phyloP scores from a whole-genome alignment of 1,140 invertebrate species.

The Caenorhabditis brenneri region DNA sequence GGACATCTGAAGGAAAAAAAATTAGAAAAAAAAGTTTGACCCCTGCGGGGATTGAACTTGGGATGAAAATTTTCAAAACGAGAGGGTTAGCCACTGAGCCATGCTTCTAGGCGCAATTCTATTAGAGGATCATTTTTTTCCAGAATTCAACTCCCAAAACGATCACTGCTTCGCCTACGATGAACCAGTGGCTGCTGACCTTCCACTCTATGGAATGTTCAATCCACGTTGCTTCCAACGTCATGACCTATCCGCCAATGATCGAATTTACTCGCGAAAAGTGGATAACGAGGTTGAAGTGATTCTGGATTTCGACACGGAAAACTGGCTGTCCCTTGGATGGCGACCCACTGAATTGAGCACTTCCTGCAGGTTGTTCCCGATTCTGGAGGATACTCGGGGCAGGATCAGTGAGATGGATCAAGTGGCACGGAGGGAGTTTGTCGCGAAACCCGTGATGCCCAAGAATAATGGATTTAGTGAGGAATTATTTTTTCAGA shows the following conservation, averaged over 20 bases:
- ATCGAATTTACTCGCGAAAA: constrained; percentile 54
- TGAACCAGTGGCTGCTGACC: constrained; percentile 45
- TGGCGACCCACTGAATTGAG: constrained; percentile 65
- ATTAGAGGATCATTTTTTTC: constrained; percentile 24
- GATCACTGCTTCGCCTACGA: constrained; percentile 57
- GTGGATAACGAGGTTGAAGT: constrained; percentile 67
- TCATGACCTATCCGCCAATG: constrained; percentile 47
- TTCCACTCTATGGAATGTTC: constrained; percentile 55
- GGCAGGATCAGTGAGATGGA: constrained; percentile 15
- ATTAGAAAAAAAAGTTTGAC: no score
- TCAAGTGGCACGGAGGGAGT: constrained; percentile 2
- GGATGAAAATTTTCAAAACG: no score
- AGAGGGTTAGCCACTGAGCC: no score
- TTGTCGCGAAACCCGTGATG: constrained; percentile 48
- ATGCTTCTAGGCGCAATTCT: no score
- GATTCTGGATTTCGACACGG: constrained; percentile 64
- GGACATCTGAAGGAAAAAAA: no score
- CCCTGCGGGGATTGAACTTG: no score
- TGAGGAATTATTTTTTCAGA: constrained; percentile 8
- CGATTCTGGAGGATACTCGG: constrained; percentile 52
- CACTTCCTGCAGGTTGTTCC: constrained; percentile 56
- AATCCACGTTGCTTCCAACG: constrained; percentile 50
- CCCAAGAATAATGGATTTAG: constrained; percentile 57
- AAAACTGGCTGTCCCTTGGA: constrained; percentile 69
- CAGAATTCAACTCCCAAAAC: constrained; percentile 51